phyloP scores from a whole-genome alignment of 2,888 invertebrate species.

The Scaptomyza tumidula region DNA sequence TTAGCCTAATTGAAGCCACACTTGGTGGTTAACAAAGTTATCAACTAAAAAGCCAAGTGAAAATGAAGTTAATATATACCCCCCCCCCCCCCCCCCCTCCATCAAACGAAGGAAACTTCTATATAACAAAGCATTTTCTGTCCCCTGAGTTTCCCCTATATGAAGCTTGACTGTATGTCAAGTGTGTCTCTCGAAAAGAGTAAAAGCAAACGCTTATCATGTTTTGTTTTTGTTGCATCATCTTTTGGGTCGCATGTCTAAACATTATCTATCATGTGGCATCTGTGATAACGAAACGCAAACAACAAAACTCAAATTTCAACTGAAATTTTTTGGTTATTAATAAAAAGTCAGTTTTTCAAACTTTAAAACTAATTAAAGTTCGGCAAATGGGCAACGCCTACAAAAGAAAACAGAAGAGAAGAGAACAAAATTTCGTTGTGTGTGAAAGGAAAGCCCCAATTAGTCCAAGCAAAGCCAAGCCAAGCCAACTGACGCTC shows the following conservation, averaged over 20 bases:
- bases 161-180: too few species aligned
- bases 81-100: too few species aligned
- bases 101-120: too few species aligned
- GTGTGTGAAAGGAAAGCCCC: conserved; percentile 59
- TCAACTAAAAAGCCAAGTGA: too few species aligned
- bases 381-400: conserved; percentile 45
- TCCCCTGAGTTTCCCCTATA: too few species aligned
- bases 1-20: conserved; percentile 52
- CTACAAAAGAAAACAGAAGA: conserved; percentile 23
- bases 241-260: conserved; percentile 26
- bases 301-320: conserved; percentile 33
- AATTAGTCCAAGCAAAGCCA: conserved; percentile 39
- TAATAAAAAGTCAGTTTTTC: conserved; percentile 16
- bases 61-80: too few species aligned
- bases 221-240: not conserved
- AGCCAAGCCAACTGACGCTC: conserved; percentile 32
- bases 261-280: conserved; percentile 41
- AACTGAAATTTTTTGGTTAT: conserved; percentile 36
- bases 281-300: conserved; percentile 60
- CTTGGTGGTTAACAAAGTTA: not conserved
- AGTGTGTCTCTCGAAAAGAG: too few species aligned
- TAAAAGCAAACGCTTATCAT: not conserved
- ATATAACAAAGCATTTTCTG: too few species aligned
- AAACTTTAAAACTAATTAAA: conserved; percentile 53
- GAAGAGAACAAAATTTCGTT: conserved; percentile 8